Evolutionary conservation across 2,113 vertebrate genomes (phyloP), one percentile per base, ranked within the genome.

Genomic region (Centrocercus urophasianus): DNA sequence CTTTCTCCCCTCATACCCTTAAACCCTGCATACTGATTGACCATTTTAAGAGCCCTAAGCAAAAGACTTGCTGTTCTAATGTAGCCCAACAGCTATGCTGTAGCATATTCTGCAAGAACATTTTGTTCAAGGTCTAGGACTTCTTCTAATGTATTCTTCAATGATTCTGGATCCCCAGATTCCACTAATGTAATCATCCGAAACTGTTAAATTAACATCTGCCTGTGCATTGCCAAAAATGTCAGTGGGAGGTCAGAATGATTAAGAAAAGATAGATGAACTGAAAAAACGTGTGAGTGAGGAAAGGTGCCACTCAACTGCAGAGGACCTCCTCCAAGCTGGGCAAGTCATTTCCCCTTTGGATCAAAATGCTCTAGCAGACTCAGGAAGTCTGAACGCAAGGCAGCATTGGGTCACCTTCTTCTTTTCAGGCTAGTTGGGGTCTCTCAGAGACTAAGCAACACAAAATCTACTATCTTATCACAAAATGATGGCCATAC

Each of bases 381-480:
- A 28, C 17, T 71, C 38, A 63, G 30, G 5, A n/a, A n/a, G 19
- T 47, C 50, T 38, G 11, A 25, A 12, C 63, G 4, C 6, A 25
- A 57, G 67, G 15, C 19, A 80, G 9, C 11, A 34, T 4, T 34
- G 22, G 9, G 8, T 50, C 2, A 25, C 9, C 47, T 81, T 38
- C 48, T 85, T 40, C 7, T 47, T 81, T 84, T 43, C 8, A 36
- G 27, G 9, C 9, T 57, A 3, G 0, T 72, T 82, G 43, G 64
- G 19, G 6, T 85, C 38, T 72, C 36, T 86, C 6, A 19, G 28
- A 78, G 19, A 60, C 15, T 0, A 6, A 47, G 11, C 16, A 20
- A 13, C 21, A 47, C 0, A 0, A 0, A 21, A 61, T 48, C 17
- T 63, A 13, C 50, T 65, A 5, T 30, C 34, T 10, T 47, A 28